Conservation (phyloP, 1,140 invertebrate species). For the Alviniconcha marisindica region DNA sequence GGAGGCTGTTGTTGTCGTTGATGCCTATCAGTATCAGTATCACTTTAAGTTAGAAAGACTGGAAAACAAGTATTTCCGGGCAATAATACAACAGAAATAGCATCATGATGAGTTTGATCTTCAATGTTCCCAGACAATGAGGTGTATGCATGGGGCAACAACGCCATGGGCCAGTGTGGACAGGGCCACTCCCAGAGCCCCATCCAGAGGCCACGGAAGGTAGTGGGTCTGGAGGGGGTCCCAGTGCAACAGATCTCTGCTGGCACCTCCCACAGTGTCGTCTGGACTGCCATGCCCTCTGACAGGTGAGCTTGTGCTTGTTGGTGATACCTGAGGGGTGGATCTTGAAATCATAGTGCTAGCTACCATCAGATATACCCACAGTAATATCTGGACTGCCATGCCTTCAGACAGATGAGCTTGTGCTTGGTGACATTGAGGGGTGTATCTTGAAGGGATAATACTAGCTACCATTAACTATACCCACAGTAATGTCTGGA, state of each 20-base stretch:
- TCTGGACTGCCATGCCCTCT: constrained; percentile 76
- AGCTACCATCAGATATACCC: too few relatives aligned
- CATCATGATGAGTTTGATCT: too few relatives aligned
- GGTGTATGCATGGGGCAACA: constrained; percentile 75
- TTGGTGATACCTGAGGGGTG: too few relatives aligned
- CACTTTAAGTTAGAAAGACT: too few relatives aligned
- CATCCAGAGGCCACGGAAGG: constrained; percentile 70
- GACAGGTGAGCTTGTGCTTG: constrained; percentile 72
- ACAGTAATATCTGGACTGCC: constrained; percentile 73
- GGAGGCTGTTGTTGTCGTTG: too few relatives aligned
- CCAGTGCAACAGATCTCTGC: constrained; percentile 73
- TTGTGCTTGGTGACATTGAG: background rate
- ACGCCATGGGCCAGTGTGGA: constrained; percentile 79
- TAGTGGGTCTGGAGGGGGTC: constrained; percentile 69
- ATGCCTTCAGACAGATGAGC: constrained; percentile 77
- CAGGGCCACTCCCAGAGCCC: constrained; percentile 73
- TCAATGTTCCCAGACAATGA: constrained; percentile 72
- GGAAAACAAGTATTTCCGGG: too few relatives aligned
- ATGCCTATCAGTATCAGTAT: too few relatives aligned
- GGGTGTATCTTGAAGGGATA: too few relatives aligned
- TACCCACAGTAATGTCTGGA: too few relatives aligned
- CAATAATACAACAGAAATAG: too few relatives aligned
- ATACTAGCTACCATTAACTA: too few relatives aligned
- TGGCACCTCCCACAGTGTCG: constrained; percentile 74
- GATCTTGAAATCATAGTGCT: too few relatives aligned